Percentiles rank a stretch among this genome's conserved stretches.
phyloP scores from a whole-genome alignment of 1,140 invertebrate genomes.

The Mercenaria mercenaria region DNA sequence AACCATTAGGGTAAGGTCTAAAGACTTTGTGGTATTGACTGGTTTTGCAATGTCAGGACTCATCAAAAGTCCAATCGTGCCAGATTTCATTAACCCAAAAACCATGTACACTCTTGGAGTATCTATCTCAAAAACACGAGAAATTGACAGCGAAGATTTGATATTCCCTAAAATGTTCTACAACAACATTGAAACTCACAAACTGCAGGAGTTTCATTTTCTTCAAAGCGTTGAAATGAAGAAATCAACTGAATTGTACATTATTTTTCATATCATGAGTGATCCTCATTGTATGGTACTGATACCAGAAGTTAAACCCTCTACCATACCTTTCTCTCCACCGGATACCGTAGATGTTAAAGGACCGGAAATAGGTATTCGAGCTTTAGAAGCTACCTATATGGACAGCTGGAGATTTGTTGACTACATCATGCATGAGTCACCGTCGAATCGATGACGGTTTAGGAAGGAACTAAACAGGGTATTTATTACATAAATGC shows the following conservation, averaged over 20 bases:
- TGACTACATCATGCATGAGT: neutral
- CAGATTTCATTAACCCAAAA: constrained; percentile 17
- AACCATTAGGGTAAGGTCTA: neutral
- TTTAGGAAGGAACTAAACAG: too few relatives aligned
- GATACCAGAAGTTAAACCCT: constrained; percentile 3
- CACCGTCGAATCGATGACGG: constrained; percentile 4
- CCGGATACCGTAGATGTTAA: neutral
- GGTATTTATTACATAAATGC: too few relatives aligned
- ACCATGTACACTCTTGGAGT: constrained; percentile 13
- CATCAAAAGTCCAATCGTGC: constrained; percentile 9
- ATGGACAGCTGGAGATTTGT: constrained; percentile 19
- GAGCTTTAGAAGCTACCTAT: neutral
- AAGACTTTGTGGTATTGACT: neutral
- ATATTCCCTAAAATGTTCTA: constrained; percentile 9
- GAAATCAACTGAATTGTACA: neutral
- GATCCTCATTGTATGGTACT: constrained; percentile 17
- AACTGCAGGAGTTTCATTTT: neutral
- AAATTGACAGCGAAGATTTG: neutral
- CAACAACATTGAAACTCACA: constrained; percentile 2
- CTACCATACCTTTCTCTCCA: neutral
- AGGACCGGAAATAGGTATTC: neutral
- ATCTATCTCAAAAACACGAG: neutral
- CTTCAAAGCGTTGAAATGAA: neutral
- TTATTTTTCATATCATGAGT: constrained; percentile 27
- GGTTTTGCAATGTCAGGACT: constrained; percentile 28